A percentile compares a stretch with the other conserved stretches of the same genome.
Conservation (phyloP, 2,888 invertebrate genomes). For the Didymodactylos carnosus region DNA sequence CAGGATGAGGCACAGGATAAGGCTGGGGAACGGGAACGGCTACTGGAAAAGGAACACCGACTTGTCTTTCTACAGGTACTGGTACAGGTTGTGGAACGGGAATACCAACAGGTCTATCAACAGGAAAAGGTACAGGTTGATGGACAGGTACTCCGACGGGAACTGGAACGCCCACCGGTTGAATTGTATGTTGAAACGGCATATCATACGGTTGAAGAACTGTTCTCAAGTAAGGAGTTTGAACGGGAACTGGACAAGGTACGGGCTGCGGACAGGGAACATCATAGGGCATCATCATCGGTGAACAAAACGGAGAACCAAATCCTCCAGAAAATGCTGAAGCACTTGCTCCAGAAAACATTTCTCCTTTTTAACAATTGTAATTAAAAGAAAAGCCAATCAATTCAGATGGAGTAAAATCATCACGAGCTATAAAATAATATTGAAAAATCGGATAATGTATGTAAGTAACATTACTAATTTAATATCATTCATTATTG, state of each 20-base stretch:
- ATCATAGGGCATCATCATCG: not conserved
- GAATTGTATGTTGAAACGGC: not conserved
- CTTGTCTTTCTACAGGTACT: not conserved
- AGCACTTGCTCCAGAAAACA: not conserved
- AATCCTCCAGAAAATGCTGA: not conserved
- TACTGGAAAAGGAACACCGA: not conserved
- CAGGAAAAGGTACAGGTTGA: not conserved
- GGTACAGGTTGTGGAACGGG: not conserved
- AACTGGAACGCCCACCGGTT: not conserved
- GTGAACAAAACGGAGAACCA: not conserved
- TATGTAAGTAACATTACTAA: too few species aligned
- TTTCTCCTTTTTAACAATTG: too few species aligned
- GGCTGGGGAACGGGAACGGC: not conserved
- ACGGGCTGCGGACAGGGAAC: not conserved
- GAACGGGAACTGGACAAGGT: not conserved
- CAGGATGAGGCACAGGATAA: not conserved
- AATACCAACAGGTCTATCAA: not conserved
- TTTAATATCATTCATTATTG: too few species aligned
- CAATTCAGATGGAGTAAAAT: too few species aligned
- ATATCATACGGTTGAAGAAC: not conserved
- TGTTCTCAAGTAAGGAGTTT: not conserved
- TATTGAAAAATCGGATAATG: too few species aligned
- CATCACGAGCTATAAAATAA: too few species aligned
- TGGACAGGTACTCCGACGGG: not conserved
- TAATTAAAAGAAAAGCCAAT: too few species aligned